Percentiles rank a stretch among this genome's conserved stretches.
Conservation (phyloP, 2,888 invertebrate genomes). For the Andrena minutula region DNA sequence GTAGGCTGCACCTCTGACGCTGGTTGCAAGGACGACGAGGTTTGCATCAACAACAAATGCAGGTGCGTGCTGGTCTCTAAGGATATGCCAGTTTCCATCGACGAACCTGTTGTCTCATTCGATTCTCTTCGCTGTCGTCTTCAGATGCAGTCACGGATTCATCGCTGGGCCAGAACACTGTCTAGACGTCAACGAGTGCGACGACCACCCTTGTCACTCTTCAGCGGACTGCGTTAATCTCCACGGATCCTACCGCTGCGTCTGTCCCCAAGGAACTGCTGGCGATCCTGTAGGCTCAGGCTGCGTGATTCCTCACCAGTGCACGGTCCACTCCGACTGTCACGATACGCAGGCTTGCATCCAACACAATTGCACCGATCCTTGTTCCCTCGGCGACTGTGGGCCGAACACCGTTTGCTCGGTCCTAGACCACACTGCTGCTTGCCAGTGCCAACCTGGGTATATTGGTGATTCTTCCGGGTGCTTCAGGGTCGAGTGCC, state of each 20-base stretch:
- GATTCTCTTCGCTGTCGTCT: not conserved
- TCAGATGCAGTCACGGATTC: slow-evolving; percentile 91
- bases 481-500: slow-evolving; percentile 95
- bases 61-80: slow-evolving; percentile 78
- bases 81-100: not conserved
- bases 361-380: slow-evolving; percentile 92
- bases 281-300: slow-evolving; percentile 90
- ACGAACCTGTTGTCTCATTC: not conserved
- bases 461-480: slow-evolving; percentile 94
- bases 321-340: slow-evolving; percentile 91
- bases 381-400: slow-evolving; percentile 90
- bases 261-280: slow-evolving; percentile 92
- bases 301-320: slow-evolving; percentile 92
- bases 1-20: slow-evolving; percentile 93
- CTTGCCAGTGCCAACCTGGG: slow-evolving; percentile 92
- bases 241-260: slow-evolving; percentile 92
- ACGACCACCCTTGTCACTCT: slow-evolving; percentile 91
- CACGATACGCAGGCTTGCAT: slow-evolving; percentile 91
- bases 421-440: slow-evolving; percentile 89
- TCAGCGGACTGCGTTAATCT: slow-evolving; percentile 92
- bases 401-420: slow-evolving; percentile 92
- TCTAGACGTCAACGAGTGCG: slow-evolving; percentile 93
- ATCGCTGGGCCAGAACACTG: slow-evolving; percentile 90
- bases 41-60: slow-evolving; percentile 91
- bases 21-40: slow-evolving; percentile 92